A percentile compares a stretch with the other conserved stretches of the same genome.
These are phyloP conservation scores for Heterochromis multidens DNA, from an alignment of 2,113 vertebrate species.

Conservation along the genomic window DNA sequence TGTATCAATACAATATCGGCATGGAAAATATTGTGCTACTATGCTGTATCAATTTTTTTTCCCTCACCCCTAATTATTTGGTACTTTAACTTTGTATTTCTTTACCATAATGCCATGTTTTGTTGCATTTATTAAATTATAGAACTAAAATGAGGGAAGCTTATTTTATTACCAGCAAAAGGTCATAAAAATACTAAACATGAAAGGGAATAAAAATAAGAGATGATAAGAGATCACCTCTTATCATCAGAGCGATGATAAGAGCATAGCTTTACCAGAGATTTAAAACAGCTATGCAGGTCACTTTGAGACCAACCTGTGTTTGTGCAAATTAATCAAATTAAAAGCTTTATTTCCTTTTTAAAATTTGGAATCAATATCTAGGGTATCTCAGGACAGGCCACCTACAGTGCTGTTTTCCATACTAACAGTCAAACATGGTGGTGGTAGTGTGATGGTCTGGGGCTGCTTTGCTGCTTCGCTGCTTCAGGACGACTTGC, in stretches of 20 bases:
- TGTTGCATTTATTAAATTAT: background rate
- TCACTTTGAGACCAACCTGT: background rate
- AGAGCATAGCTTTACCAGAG: background rate
- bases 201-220: accelerated
- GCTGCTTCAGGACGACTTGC: no score
- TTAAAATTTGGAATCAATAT: no score
- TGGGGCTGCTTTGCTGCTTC: background rate
- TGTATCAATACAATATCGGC: no score
- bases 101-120: background rate
- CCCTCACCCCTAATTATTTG: no score
- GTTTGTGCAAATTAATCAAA: background rate
- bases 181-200: background rate
- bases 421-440: background rate
- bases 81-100: background rate
- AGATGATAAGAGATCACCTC: background rate
- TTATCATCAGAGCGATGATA: no score
- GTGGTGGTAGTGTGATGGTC: background rate
- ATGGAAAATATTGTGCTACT: no score
- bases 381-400: no score
- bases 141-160: background rate
- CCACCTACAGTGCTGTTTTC: background rate
- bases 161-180: background rate
- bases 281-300: background rate
- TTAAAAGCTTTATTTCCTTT: no score
- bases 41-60: no score